phyloP scores from a whole-genome alignment of 2,797 vertebrate species.

The Tenualosa ilisha region DNA sequence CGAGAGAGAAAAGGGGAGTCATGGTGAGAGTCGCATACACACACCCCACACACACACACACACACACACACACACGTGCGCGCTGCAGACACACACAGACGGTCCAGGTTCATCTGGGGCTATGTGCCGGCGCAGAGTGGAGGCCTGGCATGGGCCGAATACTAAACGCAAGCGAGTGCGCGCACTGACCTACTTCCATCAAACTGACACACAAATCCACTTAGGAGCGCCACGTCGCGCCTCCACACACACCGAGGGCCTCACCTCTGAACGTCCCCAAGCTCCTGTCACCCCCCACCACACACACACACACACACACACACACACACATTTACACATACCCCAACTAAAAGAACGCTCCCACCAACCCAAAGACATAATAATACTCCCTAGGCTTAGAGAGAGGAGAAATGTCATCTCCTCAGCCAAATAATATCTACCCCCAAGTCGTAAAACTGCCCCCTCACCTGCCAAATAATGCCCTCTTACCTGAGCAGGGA shows the following conservation, averaged over 20 bases:
- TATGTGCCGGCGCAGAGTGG: slow-evolving; percentile 64
- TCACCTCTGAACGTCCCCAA: slow-evolving; percentile 16
- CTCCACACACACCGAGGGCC: slow-evolving; percentile 11
- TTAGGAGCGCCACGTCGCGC: slow-evolving; percentile 38
- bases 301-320: background rate
- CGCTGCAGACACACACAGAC: slow-evolving; percentile 9
- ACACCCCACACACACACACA: background rate
- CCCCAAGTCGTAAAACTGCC: background rate
- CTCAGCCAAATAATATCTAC: background rate
- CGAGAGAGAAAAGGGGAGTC: slow-evolving; percentile 50
- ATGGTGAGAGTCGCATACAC: slow-evolving; percentile 31
- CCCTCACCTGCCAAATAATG: slow-evolving; percentile 28
- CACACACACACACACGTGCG: too few relatives aligned
- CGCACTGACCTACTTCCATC: slow-evolving; percentile 76
- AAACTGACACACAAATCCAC: slow-evolving; percentile 71
- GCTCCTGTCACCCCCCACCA: slow-evolving; percentile 20
- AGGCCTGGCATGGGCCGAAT: slow-evolving; percentile 71
- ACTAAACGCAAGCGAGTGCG: slow-evolving; percentile 67
- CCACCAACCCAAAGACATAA: background rate
- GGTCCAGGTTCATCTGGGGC: slow-evolving; percentile 69
- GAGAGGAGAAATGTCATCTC: background rate
- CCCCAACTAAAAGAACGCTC: background rate
- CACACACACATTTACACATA: background rate
- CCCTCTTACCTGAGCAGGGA: slow-evolving; percentile 31
- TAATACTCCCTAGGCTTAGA: background rate